phyloP scores from a whole-genome alignment of 1,140 invertebrate genomes.

The Cydia splendana region DNA sequence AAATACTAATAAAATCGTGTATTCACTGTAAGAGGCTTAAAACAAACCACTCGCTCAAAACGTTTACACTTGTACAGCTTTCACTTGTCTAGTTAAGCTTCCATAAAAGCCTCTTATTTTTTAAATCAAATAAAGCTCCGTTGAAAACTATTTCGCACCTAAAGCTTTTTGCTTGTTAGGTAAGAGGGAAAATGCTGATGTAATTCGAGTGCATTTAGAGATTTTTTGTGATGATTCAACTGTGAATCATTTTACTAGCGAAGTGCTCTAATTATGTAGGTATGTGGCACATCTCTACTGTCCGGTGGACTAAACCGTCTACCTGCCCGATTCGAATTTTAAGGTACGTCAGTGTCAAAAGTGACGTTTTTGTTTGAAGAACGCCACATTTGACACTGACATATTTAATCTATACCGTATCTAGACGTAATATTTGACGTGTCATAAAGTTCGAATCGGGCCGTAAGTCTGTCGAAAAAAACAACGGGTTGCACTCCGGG shows the following conservation, averaged over 20 bases:
- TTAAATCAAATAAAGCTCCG: conserved; percentile 25
- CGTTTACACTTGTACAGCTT: conserved; percentile 25
- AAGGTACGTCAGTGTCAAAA: no score
- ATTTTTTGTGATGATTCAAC: background rate
- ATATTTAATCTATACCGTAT: no score
- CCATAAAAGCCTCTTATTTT: conserved; percentile 29
- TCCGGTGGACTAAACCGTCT: no score
- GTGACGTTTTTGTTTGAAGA: no score
- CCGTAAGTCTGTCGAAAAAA: no score
- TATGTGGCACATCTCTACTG: no score
- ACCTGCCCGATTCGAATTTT: no score
- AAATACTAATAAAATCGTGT: background rate
- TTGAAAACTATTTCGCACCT: conserved; percentile 22
- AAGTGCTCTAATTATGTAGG: no score
- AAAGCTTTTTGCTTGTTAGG: conserved; percentile 10
- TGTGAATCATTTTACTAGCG: background rate
- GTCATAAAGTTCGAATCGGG: no score
- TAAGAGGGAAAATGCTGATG: conserved; percentile 1
- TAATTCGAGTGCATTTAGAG: background rate
- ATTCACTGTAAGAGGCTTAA: conserved; percentile 16
- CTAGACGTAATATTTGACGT: no score
- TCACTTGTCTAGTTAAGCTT: conserved; percentile 29
- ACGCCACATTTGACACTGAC: no score
- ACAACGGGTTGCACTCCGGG: no score
- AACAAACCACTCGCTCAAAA: conserved; percentile 7